Percentiles rank a stretch among this genome's conserved stretches.
phyloP scores from a whole-genome alignment of 2,113 vertebrate genomes.

The Leucoraja erinaceus region DNA sequence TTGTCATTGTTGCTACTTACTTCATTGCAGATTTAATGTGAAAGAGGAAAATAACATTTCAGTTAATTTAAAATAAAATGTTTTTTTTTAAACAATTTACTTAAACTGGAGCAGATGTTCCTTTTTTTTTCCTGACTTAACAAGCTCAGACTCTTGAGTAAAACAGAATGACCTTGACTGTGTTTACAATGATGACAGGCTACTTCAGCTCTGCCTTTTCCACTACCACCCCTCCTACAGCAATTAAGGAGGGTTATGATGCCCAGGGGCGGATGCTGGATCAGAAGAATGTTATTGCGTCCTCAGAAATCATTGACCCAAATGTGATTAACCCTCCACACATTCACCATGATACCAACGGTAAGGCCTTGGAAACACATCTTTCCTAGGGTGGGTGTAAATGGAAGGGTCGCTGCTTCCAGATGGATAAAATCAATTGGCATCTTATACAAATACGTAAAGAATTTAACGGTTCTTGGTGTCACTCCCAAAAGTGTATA shows the following conservation, averaged over 20 bases:
- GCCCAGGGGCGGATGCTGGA: conserved; percentile 79
- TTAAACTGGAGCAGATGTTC: background rate
- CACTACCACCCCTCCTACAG: conserved; percentile 74
- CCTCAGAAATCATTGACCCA: conserved; percentile 85
- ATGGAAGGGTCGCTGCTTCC: conserved; percentile 75
- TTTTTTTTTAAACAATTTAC: background rate
- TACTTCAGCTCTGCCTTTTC: conserved; percentile 80
- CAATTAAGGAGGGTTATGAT: conserved; percentile 69
- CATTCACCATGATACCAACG: conserved; percentile 91
- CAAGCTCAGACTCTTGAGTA: conserved; percentile 17
- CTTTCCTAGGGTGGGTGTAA: conserved; percentile 58
- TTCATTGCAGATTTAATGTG: background rate
- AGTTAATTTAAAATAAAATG: conserved; percentile 1
- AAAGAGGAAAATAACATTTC: background rate
- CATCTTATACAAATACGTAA: background rate
- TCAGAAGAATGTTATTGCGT: conserved; percentile 75
- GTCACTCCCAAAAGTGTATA: background rate
- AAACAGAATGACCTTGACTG: conserved; percentile 44
- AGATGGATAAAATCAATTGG: conserved; percentile 54
- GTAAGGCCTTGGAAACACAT: conserved; percentile 96
- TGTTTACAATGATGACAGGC: conserved; percentile 83
- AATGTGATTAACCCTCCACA: conserved; percentile 88
- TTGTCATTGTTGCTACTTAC: background rate
- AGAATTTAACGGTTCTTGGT: background rate
- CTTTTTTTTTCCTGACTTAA: conserved; percentile 28